A percentile compares a stretch with the other conserved stretches of the same genome.
Evolutionary conservation across 2,888 invertebrate species (phyloP).

Genomic region (Carpatolechia fugitivella): DNA sequence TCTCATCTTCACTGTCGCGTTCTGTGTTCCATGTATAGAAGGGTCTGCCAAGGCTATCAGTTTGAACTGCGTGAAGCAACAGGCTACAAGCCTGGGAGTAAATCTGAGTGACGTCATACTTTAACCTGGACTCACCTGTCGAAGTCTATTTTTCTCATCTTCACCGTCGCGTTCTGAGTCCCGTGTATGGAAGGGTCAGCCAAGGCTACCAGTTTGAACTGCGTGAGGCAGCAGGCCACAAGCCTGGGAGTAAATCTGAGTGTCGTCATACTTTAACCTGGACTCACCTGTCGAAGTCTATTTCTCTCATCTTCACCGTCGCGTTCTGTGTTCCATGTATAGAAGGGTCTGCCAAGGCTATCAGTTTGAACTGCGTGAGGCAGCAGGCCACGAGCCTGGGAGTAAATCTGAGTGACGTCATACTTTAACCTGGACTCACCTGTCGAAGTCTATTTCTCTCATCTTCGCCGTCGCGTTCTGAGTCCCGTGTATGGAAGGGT

Average conservation of each 20-base stretch:
- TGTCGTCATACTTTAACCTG: too few species aligned
- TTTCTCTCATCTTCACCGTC: slow-evolving; percentile 84
- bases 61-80: too few species aligned
- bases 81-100: too few species aligned
- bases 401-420: too few species aligned
- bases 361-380: slow-evolving; percentile 49
- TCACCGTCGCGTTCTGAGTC: slow-evolving; percentile 83
- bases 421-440: not conserved
- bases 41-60: slow-evolving; percentile 90
- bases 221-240: too few species aligned
- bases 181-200: slow-evolving; percentile 94
- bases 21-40: slow-evolving; percentile 88
- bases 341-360: slow-evolving; percentile 91
- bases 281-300: slow-evolving; percentile 7
- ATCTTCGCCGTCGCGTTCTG: slow-evolving; percentile 86
- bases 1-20: slow-evolving; percentile 85
- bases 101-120: too few species aligned
- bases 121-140: slow-evolving; percentile 4
- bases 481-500: slow-evolving; percentile 90
- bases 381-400: too few species aligned
- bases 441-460: slow-evolving; percentile 71
- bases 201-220: slow-evolving; percentile 80
- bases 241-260: too few species aligned
- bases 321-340: slow-evolving; percentile 91
- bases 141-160: slow-evolving; percentile 82